A percentile compares a stretch with the other conserved stretches of the same genome.
phyloP scores from a whole-genome alignment of 2,888 invertebrate species.

The Drosophila subquinaria region DNA sequence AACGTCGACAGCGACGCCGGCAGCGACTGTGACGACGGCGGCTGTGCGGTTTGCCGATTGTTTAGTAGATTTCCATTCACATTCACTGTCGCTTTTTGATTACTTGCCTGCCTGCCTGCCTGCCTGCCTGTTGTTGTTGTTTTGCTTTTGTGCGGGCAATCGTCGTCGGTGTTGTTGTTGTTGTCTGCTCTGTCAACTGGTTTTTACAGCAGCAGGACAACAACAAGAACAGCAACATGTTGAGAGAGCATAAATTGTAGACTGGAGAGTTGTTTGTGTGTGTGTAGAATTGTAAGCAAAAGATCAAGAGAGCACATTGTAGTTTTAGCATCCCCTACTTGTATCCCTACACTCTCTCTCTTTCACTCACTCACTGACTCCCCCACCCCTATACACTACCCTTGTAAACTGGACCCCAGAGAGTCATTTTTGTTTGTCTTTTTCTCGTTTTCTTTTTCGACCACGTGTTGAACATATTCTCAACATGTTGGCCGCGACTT shows the following conservation, averaged over 20 bases:
- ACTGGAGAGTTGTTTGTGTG: background rate
- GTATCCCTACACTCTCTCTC: background rate
- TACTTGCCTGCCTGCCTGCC: conserved; percentile 23
- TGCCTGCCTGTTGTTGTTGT: conserved; percentile 17
- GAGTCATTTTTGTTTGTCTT: background rate
- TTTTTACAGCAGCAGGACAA: conserved; percentile 74
- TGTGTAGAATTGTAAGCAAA: background rate
- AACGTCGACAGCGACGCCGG: conserved; percentile 23
- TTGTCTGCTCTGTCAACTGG: conserved; percentile 65
- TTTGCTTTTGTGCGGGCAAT: conserved; percentile 55
- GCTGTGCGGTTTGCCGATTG: conserved; percentile 29
- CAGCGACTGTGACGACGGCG: conserved; percentile 23
- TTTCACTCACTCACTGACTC: background rate
- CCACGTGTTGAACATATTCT: conserved; percentile 79
- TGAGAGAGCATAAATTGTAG: conserved; percentile 7
- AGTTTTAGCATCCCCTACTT: background rate
- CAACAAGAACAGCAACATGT: conserved; percentile 15
- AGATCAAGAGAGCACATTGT: conserved; percentile 4
- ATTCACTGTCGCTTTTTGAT: conserved; percentile 76
- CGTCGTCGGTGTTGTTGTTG: conserved; percentile 16
- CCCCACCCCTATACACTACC: background rate
- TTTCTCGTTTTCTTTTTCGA: conserved; percentile 21
- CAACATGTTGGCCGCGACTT: conserved; percentile 64
- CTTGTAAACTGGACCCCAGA: background rate
- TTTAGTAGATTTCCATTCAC: conserved; percentile 83